phyloP scores from a whole-genome alignment of 1,140 invertebrate genomes.

The Drosophila prosaltans region DNA sequence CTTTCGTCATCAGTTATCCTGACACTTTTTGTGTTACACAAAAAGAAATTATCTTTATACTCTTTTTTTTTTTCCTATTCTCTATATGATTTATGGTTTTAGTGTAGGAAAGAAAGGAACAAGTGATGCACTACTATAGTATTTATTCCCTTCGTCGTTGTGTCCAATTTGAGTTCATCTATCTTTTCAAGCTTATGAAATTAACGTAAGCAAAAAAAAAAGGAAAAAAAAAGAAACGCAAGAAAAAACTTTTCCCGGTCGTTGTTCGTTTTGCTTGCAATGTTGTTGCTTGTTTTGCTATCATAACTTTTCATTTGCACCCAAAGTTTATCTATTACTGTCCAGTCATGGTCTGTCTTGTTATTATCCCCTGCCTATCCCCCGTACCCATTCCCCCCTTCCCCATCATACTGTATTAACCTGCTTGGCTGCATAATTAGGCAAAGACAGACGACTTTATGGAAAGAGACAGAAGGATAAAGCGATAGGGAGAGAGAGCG shows the following conservation, averaged over 20 bases:
- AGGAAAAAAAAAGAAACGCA: not conserved
- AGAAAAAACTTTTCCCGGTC: conserved; percentile 3
- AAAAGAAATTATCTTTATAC: not conserved
- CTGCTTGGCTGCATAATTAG: conserved; percentile 47
- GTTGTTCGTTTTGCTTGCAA: not conserved
- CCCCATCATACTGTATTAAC: not conserved
- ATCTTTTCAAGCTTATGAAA: conserved; percentile 28
- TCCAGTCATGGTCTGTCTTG: conserved; percentile 17
- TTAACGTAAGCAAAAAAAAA: conserved; percentile 20
- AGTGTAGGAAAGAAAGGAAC: not conserved
- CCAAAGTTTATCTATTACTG: conserved; percentile 53
- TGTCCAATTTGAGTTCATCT: conserved; percentile 29
- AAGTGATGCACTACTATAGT: conserved; percentile 4
- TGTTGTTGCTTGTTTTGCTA: not conserved
- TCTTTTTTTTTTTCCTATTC: not conserved
- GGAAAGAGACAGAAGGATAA: not conserved
- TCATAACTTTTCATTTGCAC: conserved; percentile 46
- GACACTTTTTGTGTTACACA: not conserved
- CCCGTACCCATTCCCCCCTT: not conserved
- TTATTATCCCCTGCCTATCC: too few relatives aligned
- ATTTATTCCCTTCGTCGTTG: conserved; percentile 17
- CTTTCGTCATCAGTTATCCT: conserved; percentile 6
- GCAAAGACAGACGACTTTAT: conserved; percentile 24
- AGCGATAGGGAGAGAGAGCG: not conserved
- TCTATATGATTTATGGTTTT: conserved; percentile 37